These are phyloP conservation scores for Synaphobranchus kaupii DNA, from an alignment of 2,797 vertebrate species.

Conservation along the genomic window DNA sequence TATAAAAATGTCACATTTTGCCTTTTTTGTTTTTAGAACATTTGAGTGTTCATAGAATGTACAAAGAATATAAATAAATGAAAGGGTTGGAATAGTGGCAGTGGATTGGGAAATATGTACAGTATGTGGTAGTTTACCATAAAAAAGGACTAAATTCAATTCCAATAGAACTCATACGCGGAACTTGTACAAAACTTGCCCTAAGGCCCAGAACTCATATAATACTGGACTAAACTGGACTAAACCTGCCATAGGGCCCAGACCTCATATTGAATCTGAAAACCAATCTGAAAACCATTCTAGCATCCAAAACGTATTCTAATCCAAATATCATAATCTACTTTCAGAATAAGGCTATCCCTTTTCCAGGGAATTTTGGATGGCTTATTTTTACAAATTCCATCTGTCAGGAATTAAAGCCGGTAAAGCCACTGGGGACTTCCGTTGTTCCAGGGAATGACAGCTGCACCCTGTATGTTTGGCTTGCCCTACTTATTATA, in stretches of 20 bases:
- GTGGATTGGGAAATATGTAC: neutral
- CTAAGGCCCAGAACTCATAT: neutral
- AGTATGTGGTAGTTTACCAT: neutral
- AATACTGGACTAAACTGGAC: neutral
- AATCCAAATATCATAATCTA: neutral
- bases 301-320: neutral
- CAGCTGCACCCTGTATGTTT: too few species aligned
- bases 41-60: neutral
- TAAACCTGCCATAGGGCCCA: neutral
- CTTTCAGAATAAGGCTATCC: neutral
- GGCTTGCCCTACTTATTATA: neutral
- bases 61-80: neutral
- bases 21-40: neutral
- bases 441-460: too few species aligned
- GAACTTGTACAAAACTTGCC: neutral
- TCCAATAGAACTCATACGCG: neutral
- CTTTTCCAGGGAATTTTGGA: neutral
- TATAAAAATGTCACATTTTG: neutral
- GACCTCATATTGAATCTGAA: neutral
- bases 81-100: neutral
- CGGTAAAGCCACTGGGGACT: too few species aligned
- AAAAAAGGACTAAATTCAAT: neutral
- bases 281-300: too few species aligned
- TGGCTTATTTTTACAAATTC: neutral
- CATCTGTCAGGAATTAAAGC: neutral